Evolutionary conservation across 35 echinoderm and acorn worm species (phyloP), one percentile per base, ranked within the genome.

Genomic region (Hemicentrotus pulcherrimus): DNA sequence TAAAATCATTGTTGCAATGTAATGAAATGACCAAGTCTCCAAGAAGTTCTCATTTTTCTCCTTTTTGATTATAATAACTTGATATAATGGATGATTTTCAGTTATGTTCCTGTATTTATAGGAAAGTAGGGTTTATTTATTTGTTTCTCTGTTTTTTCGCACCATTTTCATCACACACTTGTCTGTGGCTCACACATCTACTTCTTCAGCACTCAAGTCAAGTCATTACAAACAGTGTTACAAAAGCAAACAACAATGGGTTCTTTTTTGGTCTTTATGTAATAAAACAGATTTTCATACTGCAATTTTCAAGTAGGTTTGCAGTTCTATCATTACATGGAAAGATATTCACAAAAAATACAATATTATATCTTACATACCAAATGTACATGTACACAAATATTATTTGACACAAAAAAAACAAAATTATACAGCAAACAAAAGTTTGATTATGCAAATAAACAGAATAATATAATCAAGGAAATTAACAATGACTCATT

Each of bases 321-420:
- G 65, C 65, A 78, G 65, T 78, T 78, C 65, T n/a, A 78, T 78
- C 65, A 78, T 78, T n/a, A 78, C 65, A 78, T 28, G 19, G 65
- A 78, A 78, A 78, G 65, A 78, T 78, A 78, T 78, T n/a, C 22
- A 78, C 65, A 78, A 78, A 78, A 55, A 78, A 78, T 78, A 78
- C 65, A 78, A 78, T 78, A 78, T 78, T 78, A 78, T 78, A 78
- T 78, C 65, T 78, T 78, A 78, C 65, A 78, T 78, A 78, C 65
- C 28, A 78, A 78, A 78, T 78, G 65, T 78, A 78, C 65, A 78
- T 78, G 19, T 78, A 78, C 65, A 78, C 65, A 78, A 55, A 55
- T 55, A 55, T 55, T 78, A 78, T 78, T n/a, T 4, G 65, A 78
- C 65, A 78, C 28, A 28, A n/a, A 7, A 22, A 22, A 28, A 22